Evolutionary conservation across 2,888 invertebrate genomes (phyloP).

Genomic region (Cataglyphis rosenhaueri): DNA sequence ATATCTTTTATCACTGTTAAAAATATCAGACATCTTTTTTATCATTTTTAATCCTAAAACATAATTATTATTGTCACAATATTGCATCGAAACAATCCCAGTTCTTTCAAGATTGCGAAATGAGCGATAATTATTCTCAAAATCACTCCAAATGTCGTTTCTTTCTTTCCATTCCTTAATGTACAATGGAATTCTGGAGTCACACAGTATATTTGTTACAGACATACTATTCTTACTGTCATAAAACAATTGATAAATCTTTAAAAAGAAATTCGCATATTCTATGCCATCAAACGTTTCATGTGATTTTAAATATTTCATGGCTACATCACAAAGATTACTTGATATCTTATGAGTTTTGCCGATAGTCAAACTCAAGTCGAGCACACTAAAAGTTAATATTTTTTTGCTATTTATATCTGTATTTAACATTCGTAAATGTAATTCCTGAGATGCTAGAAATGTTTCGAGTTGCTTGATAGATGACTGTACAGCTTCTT

Average conservation of each 20-base stretch:
- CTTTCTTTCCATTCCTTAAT: conserved; percentile 74
- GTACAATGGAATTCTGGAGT: conserved; percentile 76
- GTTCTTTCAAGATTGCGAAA: conserved; percentile 59
- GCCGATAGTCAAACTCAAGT: conserved; percentile 81
- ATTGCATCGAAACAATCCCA: conserved; percentile 49
- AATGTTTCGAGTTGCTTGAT: conserved; percentile 82
- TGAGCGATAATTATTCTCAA: conserved; percentile 64
- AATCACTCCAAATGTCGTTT: conserved; percentile 77
- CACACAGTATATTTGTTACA: conserved; percentile 74
- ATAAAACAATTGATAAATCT: conserved; percentile 73
- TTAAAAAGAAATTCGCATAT: conserved; percentile 74
- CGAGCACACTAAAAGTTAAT: conserved; percentile 78
- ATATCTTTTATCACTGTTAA: conserved; percentile 71
- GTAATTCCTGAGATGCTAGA: conserved; percentile 80
- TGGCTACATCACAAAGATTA: conserved; percentile 80
- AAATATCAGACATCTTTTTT: conserved; percentile 69
- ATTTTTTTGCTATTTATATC: conserved; percentile 74
- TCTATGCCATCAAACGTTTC: conserved; percentile 72
- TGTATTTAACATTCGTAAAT: conserved; percentile 69
- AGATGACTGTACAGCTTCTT: conserved; percentile 80
- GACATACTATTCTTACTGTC: conserved; percentile 72
- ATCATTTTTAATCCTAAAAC: conserved; percentile 68
- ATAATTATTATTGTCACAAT: conserved; percentile 37
- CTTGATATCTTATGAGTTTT: conserved; percentile 72
- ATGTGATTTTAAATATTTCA: conserved; percentile 78